Evolutionary conservation across 2,113 vertebrate species (phyloP).

Genomic region (Malurus cyaneus): DNA sequence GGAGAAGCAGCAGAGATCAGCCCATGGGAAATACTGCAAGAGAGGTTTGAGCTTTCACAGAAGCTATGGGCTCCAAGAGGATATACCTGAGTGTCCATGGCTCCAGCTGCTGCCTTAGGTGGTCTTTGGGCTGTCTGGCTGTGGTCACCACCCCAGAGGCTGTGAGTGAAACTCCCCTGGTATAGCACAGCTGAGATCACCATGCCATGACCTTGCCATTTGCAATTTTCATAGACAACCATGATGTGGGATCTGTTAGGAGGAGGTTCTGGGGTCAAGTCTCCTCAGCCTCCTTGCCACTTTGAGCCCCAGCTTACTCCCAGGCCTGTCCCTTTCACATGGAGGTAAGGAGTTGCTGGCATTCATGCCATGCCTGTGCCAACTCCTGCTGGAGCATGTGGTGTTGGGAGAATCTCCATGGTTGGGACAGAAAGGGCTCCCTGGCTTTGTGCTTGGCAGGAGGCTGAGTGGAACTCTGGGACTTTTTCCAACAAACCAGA

Average conservation of each 20-base stretch:
- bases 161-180: neutral
- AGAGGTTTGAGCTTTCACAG: neutral
- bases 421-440: neutral
- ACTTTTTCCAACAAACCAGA: neutral
- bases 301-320: neutral
- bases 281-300: neutral
- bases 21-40: neutral
- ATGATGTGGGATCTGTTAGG: rapidly evolving
- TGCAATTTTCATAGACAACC: neutral
- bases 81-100: neutral
- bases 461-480: neutral
- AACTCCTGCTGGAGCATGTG: rapidly evolving
- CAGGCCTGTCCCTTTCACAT: neutral
- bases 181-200: rapidly evolving
- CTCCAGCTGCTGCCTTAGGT: neutral
- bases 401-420: neutral
- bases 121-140: neutral
- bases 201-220: neutral
- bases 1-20: neutral
- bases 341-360: neutral
- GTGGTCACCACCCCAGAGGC: neutral
- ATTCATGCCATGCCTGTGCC: neutral
- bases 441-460: neutral
- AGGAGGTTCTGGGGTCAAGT: neutral
- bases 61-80: neutral